A percentile compares a stretch with the other conserved stretches of the same genome.
These are phyloP conservation scores for Polylopha cassiicola DNA, from an alignment of 2,888 invertebrate genomes.

Conservation along the genomic window DNA sequence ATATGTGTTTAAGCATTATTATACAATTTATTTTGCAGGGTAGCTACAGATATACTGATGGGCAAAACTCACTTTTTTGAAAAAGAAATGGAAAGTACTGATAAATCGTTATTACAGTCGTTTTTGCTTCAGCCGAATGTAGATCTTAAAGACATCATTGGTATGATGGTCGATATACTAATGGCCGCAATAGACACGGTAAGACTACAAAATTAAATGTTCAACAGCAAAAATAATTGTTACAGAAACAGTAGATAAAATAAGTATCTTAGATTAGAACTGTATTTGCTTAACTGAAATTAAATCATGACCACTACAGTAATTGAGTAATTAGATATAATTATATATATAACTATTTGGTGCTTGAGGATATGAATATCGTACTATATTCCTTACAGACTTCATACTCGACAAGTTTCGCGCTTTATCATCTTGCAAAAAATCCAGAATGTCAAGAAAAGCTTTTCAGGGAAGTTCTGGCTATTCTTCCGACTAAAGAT, in stretches of 20 bases:
- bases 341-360: too few relatives aligned
- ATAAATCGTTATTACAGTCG: constrained; percentile 79
- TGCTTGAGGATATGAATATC: too few relatives aligned
- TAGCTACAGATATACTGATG: constrained; percentile 81
- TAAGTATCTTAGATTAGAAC: too few relatives aligned
- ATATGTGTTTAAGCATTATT: background rate
- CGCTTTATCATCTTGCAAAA: constrained; percentile 86
- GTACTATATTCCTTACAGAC: constrained; percentile 82
- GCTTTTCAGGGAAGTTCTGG: constrained; percentile 79
- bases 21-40: constrained; percentile 53
- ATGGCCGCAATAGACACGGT: constrained; percentile 93
- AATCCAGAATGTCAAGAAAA: constrained; percentile 82
- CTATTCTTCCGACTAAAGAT: constrained; percentile 71
- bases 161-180: constrained; percentile 89
- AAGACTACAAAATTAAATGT: constrained; percentile 33
- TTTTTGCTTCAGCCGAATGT: constrained; percentile 83
- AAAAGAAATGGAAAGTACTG: constrained; percentile 32
- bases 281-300: too few relatives aligned
- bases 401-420: constrained; percentile 85
- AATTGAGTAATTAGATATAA: too few relatives aligned
- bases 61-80: constrained; percentile 73
- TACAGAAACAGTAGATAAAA: too few relatives aligned
- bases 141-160: constrained; percentile 87
- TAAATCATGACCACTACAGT: too few relatives aligned
- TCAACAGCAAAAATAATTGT: too few relatives aligned